Base-by-base conservation (phyloP, 2,113 vertebrate species). In the Amblyopsis rosae region DNA sequence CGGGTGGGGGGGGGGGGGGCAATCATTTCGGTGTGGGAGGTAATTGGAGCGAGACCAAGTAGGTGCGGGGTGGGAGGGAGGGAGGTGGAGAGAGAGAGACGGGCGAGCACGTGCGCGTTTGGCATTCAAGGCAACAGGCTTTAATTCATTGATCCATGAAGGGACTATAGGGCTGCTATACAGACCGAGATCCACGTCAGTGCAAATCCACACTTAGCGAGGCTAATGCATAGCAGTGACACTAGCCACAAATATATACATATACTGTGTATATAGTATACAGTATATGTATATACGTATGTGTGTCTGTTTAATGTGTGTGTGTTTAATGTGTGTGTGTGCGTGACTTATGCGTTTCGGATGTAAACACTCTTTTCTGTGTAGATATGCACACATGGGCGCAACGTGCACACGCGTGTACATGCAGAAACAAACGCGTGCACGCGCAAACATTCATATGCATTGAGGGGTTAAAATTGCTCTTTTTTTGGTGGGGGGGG, bases 81-180 rank as follows among this genome's bases (percentile, higher is more conserved):
- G 15, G 64, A 60, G 12, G 59, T 1, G 35, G 35, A 0, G 26
- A 26, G 26, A 26, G 26, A 26, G 26, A 26, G 9, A 3, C 48
- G 9, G 50, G 12, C 50, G 6, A 4, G 9, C 11, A 51, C 11
- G 50, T 51, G 50, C 15, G 9, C 16, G 15, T 86, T 87, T 87
- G 81, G 74, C 82, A 88, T 90, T 89, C 84, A 88, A 84, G 87
- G 83, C 81, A 69, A 70, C n/a, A 0, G 55, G 71, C 74, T 70
- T 80, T 77, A 72, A 80, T 62, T 82, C 80, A 82, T 85, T 83
- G 86, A 89, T 89, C 89, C 86, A 58, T 88, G 87, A 86, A 86
- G 80, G 83, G 80, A 86, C 64, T 5, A 8, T 41, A 41, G 46
- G 73, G 81, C 79, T 73, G 54, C 72, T 26, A 26, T 26, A 76